A percentile compares a stretch with the other conserved stretches of the same genome.
phyloP scores from a whole-genome alignment of 1,140 invertebrate genomes.

The Drosophila punjabiensis region DNA sequence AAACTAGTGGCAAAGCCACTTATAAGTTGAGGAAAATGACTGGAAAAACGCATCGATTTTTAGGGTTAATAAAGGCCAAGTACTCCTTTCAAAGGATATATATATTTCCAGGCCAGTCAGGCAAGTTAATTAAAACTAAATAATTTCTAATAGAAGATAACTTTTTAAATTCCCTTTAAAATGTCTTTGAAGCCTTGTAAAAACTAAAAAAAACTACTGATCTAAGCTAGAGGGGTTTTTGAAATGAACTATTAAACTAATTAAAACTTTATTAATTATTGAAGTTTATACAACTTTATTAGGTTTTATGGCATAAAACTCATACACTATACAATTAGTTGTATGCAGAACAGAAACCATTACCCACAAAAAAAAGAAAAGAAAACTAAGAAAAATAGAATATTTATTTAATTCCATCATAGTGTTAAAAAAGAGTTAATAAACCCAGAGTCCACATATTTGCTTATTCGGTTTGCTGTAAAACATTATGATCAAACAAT shows the following conservation, averaged over 20 bases:
- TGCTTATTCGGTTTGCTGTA: background rate
- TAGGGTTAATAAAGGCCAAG: background rate
- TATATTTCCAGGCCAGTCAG: too few relatives aligned
- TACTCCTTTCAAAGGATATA: too few relatives aligned
- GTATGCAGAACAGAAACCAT: background rate
- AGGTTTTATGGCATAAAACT: too few relatives aligned
- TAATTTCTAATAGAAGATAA: too few relatives aligned
- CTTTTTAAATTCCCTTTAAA: background rate
- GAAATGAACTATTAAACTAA: too few relatives aligned
- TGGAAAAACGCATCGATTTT: slow-evolving; percentile 16
- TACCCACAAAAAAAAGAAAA: background rate
- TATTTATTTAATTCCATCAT: slow-evolving; percentile 5
- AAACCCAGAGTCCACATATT: background rate
- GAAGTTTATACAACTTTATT: background rate
- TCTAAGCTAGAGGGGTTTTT: background rate
- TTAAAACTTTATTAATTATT: background rate
- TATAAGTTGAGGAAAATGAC: background rate
- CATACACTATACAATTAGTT: background rate
- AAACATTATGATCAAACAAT: slow-evolving; percentile 26
- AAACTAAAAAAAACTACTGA: background rate
- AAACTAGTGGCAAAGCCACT: background rate
- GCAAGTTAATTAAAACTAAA: background rate
- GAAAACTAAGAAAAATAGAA: background rate
- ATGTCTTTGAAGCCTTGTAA: background rate
- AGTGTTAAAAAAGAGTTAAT: slow-evolving; percentile 18